Evolutionary conservation across 2,797 vertebrate genomes (phyloP).

Genomic region (Heterohyrax brucei): DNA sequence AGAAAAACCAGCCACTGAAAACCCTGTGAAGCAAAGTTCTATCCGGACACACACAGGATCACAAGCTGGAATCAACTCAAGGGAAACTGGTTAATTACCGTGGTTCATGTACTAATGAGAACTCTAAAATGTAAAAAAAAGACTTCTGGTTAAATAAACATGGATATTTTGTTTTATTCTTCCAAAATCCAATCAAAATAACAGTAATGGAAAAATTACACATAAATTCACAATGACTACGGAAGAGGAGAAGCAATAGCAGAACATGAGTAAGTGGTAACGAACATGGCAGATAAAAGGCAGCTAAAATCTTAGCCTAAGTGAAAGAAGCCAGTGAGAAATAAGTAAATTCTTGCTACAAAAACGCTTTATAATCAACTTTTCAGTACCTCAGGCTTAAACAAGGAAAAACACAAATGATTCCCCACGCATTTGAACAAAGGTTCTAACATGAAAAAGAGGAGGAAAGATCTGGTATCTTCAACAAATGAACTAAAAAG

Average conservation of each 20-base stretch:
- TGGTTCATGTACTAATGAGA: constrained; percentile 49
- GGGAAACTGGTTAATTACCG: no score
- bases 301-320: constrained; percentile 66
- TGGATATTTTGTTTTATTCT: constrained; percentile 64
- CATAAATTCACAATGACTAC: constrained; percentile 64
- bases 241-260: constrained; percentile 44
- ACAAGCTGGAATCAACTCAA: no score
- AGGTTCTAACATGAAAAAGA: constrained; percentile 47
- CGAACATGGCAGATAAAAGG: constrained; percentile 41
- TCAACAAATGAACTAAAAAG: constrained; percentile 26
- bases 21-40: no score
- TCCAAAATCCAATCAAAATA: constrained; percentile 44
- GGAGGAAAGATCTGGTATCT: neutral
- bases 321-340: constrained; percentile 53
- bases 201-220: constrained; percentile 64
- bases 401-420: neutral
- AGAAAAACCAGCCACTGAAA: no score
- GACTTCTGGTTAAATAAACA: constrained; percentile 74
- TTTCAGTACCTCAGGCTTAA: constrained; percentile 66
- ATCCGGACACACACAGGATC: no score
- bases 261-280: constrained; percentile 58
- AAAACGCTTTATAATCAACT: neutral
- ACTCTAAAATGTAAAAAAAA: constrained; percentile 74
- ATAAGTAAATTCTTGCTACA: constrained; percentile 44
- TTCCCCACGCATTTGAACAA: constrained; percentile 37